Base-by-base conservation (phyloP, 35 echinoderm and acorn worm species). In the Anneissia japonica region DNA sequence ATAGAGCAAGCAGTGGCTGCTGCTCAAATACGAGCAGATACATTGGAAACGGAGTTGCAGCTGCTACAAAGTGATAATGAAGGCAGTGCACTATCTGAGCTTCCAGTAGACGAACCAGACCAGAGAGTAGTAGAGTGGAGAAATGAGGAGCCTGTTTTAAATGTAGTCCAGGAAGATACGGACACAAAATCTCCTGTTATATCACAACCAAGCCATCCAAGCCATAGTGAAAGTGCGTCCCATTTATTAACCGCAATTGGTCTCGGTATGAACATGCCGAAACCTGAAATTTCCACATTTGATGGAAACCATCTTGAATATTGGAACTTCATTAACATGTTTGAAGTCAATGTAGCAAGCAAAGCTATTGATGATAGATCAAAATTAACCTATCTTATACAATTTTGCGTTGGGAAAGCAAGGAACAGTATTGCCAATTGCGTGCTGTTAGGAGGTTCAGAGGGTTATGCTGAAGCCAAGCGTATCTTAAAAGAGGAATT, bases 401-500 rank as follows among this genome's bases (percentile, higher is more conserved):
- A 82, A 32, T 82, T 41, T 26, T 82, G 80, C 32, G 37, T 26
- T 21, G 80, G 80, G 21, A 82, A 82, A 39, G 80, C 80, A 0
- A 46, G 14, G 10, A 36, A 82, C 17, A 26, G 35, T 40, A 82
- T 46, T 28, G 80, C 38, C 0, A 6, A 40, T 1, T 82, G 80
- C 46, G 80, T 46, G 46, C 80, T 82, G 21, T 4, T 82, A 26
- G 80, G 46, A 26, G 2, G 28, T 0, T 26, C 34, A 41, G 28
- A 21, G 7, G 80, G 80, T 41, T 82, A 82, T 82, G 77, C 33
- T 28, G 36, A 82, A 10, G 91, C 91, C 16, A 84, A 55, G 51
- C 73, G 77, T 39, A 93, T 88, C 64, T 88, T 93, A 46, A 46
- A 93, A 38, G 85, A 91, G 34, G 75, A 92, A 80, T 83, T 92